Evolutionary conservation across 2,888 invertebrate species (phyloP).

Genomic region (Cheilosia vernalis): DNA sequence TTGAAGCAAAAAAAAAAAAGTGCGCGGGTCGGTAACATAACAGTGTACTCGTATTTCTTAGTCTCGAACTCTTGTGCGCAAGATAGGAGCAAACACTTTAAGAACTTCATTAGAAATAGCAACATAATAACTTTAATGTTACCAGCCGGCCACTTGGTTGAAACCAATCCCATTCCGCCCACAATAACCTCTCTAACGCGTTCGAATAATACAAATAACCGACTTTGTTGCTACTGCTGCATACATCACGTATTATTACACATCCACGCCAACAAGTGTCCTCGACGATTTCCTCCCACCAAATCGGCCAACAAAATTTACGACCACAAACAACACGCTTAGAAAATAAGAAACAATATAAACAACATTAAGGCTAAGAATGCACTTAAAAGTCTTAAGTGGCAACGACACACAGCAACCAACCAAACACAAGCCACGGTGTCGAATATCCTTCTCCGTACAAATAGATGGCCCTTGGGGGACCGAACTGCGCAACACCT

Average conservation of each 20-base stretch:
- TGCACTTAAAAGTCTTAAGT: constrained; percentile 40
- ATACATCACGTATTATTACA: neutral
- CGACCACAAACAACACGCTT: constrained; percentile 22
- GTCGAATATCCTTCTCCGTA: constrained; percentile 35
- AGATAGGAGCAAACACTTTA: too few species aligned
- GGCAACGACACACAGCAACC: constrained; percentile 4
- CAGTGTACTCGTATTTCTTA: too few species aligned
- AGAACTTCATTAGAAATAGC: too few species aligned
- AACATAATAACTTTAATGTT: too few species aligned
- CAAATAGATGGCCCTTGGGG: constrained; percentile 12
- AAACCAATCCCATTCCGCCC: too few species aligned
- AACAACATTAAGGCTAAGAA: constrained; percentile 25
- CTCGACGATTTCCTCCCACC: neutral
- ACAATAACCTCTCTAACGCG: too few species aligned
- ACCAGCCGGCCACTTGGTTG: too few species aligned
- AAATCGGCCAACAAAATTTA: constrained; percentile 1
- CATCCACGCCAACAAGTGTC: neutral
- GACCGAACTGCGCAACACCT: constrained; percentile 14
- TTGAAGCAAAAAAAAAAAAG: too few species aligned
- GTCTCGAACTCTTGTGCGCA: too few species aligned
- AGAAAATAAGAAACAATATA: constrained; percentile 18
- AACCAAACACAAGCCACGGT: constrained; percentile 3
- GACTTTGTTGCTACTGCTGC: neutral
- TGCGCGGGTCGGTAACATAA: fast-evolving
- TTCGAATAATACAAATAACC: too few species aligned